Percentiles rank a stretch among this genome's conserved stretches.
Evolutionary conservation across 2,113 vertebrate genomes (phyloP).

Genomic region (Pygoscelis antarcticus): DNA sequence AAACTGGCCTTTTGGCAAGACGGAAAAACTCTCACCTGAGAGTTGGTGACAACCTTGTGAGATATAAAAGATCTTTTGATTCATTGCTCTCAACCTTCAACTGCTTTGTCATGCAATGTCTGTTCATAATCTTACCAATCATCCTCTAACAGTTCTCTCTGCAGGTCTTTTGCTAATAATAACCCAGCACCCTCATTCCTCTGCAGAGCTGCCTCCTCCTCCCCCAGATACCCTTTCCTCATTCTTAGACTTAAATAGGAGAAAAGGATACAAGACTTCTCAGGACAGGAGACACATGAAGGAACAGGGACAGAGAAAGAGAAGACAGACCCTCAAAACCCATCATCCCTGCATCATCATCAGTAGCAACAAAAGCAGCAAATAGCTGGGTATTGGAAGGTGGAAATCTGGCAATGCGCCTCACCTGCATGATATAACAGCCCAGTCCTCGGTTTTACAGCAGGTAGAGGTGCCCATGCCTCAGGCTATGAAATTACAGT

Average conservation of each 20-base stretch:
- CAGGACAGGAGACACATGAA: neutral
- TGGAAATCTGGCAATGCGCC: neutral
- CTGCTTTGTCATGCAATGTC: neutral
- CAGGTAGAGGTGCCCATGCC: accelerated
- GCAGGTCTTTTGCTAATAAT: neutral
- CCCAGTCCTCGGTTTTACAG: accelerated
- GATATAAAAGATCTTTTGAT: neutral
- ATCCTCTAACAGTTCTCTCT: neutral
- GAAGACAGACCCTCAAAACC: neutral
- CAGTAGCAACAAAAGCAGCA: neutral
- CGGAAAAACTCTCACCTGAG: neutral
- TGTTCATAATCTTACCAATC: neutral
- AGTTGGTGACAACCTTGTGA: too few species aligned
- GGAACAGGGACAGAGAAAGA: neutral
- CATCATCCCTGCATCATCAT: neutral
- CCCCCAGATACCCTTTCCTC: neutral
- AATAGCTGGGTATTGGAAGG: neutral
- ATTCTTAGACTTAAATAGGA: neutral
- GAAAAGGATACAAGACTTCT: neutral
- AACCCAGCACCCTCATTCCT: neutral
- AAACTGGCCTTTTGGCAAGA: neutral
- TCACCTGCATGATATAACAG: neutral
- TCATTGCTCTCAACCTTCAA: neutral
- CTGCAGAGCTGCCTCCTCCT: neutral
- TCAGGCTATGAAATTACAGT: neutral